Conservation (phyloP, 2,113 vertebrate genomes). For the Parus major region DNA sequence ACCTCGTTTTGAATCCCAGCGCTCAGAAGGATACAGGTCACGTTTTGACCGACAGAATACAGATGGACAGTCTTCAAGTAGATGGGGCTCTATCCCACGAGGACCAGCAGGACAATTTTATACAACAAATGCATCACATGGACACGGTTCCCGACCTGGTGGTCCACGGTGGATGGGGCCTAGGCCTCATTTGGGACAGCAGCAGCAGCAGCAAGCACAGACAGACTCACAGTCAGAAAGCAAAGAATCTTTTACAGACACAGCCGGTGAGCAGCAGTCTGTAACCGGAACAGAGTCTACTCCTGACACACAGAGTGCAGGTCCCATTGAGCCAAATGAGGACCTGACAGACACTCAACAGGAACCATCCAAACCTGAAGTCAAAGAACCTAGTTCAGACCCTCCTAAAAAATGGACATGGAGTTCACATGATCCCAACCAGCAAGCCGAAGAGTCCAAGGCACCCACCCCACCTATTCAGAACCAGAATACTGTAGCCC, state of each 20-base stretch:
- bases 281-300: slow-evolving; percentile 63
- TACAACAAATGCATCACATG: slow-evolving; percentile 66
- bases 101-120: slow-evolving; percentile 81
- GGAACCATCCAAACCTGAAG: slow-evolving; percentile 71
- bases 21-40: slow-evolving; percentile 75
- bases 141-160: slow-evolving; percentile 67
- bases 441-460: slow-evolving; percentile 74
- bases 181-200: slow-evolving; percentile 71
- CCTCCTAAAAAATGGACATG: slow-evolving; percentile 75
- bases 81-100: slow-evolving; percentile 76
- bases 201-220: slow-evolving; percentile 68
- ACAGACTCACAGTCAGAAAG: slow-evolving; percentile 71
- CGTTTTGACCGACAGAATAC: slow-evolving; percentile 76
- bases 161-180: slow-evolving; percentile 74
- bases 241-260: slow-evolving; percentile 75
- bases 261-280: slow-evolving; percentile 63
- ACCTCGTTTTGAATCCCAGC: slow-evolving; percentile 79
- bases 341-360: slow-evolving; percentile 67
- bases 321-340: slow-evolving; percentile 62
- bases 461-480: slow-evolving; percentile 47
- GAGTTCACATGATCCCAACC: slow-evolving; percentile 73
- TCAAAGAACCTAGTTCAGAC: slow-evolving; percentile 67
- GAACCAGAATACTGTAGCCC: slow-evolving; percentile 47
- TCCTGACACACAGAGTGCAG: slow-evolving; percentile 57
- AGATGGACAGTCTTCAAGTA: slow-evolving; percentile 73